Evolutionary conservation across 2,888 invertebrate species (phyloP), one percentile per base, ranked within the genome.

Genomic region (Pterobdella sp.): DNA sequence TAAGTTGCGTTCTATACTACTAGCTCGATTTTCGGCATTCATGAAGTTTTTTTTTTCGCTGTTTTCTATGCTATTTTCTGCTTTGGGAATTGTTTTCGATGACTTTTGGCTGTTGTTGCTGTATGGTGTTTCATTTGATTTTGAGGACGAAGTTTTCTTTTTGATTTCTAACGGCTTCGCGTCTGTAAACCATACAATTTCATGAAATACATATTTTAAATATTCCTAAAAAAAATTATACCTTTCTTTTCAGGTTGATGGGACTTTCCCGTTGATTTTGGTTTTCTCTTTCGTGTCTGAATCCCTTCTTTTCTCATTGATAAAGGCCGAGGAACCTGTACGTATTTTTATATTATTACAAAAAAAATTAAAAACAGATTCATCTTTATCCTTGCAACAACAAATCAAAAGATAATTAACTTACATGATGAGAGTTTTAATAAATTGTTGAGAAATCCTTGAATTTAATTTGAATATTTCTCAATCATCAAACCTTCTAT

Each of bases 281-380:
- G 78, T 82, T 93, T 93, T 71, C 93, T 87, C 82, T 93, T 93
- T 78, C 93, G 87, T 29, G 92, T 92, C 78, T 94, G 94, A 79
- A 95, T 94, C 63, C 93, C 94, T 84, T 94, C 94, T 79, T 94
- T 90, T 78, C 93, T 88, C 94, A 95, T 95, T 74, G 93, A 88
- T 79, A 90, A 83, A 7, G 95, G 94, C 71, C 95, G 87, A 82
- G 90, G 89, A 76, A 93, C 89, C 76, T 77, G n/a, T n/a, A n/a
- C n/a, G n/a, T n/a, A n/a, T n/a, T n/a, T n/a, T n/a, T n/a, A n/a
- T n/a, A n/a, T n/a, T n/a, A n/a, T n/a, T n/a, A n/a, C n/a, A n/a
- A n/a, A n/a, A n/a, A n/a, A n/a, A n/a, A n/a, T n/a, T n/a, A n/a
- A n/a, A n/a, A n/a, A n/a, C n/a, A n/a, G n/a, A n/a, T n/a, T n/a